Evolutionary conservation across 1,140 invertebrate genomes (phyloP), one percentile per base, ranked within the genome.

Genomic region (Achatina immaculata): DNA sequence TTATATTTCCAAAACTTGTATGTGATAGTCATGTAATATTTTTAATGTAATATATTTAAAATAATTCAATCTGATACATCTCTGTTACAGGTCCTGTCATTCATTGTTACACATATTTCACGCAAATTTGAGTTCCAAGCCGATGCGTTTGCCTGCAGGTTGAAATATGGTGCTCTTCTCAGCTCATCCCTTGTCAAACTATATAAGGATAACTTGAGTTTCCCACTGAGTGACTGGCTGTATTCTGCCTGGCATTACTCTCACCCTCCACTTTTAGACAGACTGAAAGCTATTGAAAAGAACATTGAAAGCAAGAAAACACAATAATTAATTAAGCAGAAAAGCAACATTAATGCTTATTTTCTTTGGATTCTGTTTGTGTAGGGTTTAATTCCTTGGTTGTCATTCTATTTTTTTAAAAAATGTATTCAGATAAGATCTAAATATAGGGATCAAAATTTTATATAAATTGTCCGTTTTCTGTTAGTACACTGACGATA

Each of bases 201-300:
- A 73, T 95, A 98, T 85, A 95, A 95, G 87, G 98, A 99, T 91
- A 99, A 99, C 93, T 93, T 99, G 77, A 94, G 95, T 82, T 99
- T 97, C 91, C 98, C 98, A 0, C 93, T 98, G 69, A 95, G 95
- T 88, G 98, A 99, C 89, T 94, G 94, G 91, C 91, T 98, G 7
- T 93, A 91, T 81, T 93, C 98, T 1, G 93, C 94, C 36, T 99
- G 96, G 95, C 95, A 99, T 92, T 97, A 98, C 92, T 97, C 95
- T 42, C 98, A 99, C 94, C 98, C 98, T 80, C 96, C 98, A 42
- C 91, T 99, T 14, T 92, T 99, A n/a, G 96, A 99, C 90, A 93
- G 98, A 88, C 93, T 99, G 74, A 94, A 94, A 88, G 95, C 95
- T 48, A 92, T 97, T 65, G 93, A 94, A 74, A 94, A 94, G 85